Evolutionary conservation across 2,797 vertebrate species (phyloP).

Genomic region (Brachyalestes nurse): DNA sequence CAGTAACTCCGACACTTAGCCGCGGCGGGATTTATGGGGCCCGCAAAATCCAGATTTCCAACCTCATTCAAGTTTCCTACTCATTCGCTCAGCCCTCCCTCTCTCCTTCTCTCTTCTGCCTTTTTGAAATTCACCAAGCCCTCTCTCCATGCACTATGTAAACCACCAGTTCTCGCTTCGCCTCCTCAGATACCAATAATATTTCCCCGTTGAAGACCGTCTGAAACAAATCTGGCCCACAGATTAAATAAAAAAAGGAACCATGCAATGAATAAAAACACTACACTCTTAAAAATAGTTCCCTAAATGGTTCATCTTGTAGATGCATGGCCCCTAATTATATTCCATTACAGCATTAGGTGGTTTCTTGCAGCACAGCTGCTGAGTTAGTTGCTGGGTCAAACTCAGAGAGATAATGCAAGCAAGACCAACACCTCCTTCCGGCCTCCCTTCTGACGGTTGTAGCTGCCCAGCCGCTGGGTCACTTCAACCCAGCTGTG

Average conservation of each 20-base stretch:
- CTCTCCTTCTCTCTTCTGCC: conserved; percentile 3
- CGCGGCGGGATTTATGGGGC: conserved; percentile 12
- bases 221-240: background rate
- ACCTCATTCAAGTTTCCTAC: conserved; percentile 24
- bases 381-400: too few relatives aligned
- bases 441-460: too few relatives aligned
- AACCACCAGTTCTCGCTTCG: background rate
- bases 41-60: conserved; percentile 14
- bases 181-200: background rate
- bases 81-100: conserved; percentile 14
- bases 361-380: too few relatives aligned
- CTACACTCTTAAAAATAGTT: background rate
- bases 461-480: too few relatives aligned
- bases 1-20: conserved; percentile 20
- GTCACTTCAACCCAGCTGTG: too few relatives aligned
- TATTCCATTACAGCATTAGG: too few relatives aligned
- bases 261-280: background rate
- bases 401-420: too few relatives aligned
- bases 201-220: background rate
- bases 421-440: too few relatives aligned
- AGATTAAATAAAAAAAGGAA: background rate
- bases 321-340: background rate
- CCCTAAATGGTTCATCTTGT: background rate
- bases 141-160: background rate
- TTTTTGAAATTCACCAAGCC: background rate